phyloP scores from a whole-genome alignment of 2,888 invertebrate species.

The Adela reaumurella region DNA sequence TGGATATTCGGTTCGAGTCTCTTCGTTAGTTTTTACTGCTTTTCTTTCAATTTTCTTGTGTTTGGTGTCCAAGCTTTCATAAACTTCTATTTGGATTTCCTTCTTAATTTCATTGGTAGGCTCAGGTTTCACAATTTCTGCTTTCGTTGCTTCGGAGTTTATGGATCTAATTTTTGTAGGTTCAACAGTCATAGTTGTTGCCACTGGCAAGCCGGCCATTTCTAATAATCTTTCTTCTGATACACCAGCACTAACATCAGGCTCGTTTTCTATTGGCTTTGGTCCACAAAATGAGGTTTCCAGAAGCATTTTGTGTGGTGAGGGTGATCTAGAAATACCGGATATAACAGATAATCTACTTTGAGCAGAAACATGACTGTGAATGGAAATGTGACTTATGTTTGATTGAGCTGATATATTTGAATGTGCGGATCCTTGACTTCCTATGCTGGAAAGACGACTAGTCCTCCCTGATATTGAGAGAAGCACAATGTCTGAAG shows the following conservation, averaged over 20 bases:
- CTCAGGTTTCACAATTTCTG: not conserved
- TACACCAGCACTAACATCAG: slow-evolving; percentile 42
- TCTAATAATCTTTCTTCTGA: slow-evolving; percentile 42
- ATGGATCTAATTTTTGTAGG: not conserved
- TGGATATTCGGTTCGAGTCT: too few relatives aligned
- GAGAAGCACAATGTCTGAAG: slow-evolving; percentile 73
- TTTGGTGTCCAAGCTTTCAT: not conserved
- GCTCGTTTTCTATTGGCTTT: slow-evolving; percentile 63
- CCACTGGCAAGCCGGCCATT: slow-evolving; percentile 29
- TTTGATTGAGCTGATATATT: slow-evolving; percentile 28
- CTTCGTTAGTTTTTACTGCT: too few relatives aligned
- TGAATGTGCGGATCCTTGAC: slow-evolving; percentile 66
- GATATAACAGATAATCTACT: slow-evolving; percentile 43
- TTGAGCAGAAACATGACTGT: slow-evolving; percentile 14
- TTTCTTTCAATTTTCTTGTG: not conserved
- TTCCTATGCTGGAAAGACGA: slow-evolving; percentile 77
- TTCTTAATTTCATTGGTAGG: not conserved
- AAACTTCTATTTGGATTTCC: not conserved
- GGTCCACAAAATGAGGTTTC: slow-evolving; percentile 90
- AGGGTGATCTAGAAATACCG: slow-evolving; percentile 68
- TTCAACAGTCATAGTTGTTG: slow-evolving; percentile 4
- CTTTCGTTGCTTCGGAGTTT: not conserved
- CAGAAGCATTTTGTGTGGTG: slow-evolving; percentile 86
- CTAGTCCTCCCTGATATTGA: slow-evolving; percentile 77
- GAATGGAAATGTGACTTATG: slow-evolving; percentile 19